Conservation (phyloP, 2,797 vertebrate species). For the Heterohyrax brucei region DNA sequence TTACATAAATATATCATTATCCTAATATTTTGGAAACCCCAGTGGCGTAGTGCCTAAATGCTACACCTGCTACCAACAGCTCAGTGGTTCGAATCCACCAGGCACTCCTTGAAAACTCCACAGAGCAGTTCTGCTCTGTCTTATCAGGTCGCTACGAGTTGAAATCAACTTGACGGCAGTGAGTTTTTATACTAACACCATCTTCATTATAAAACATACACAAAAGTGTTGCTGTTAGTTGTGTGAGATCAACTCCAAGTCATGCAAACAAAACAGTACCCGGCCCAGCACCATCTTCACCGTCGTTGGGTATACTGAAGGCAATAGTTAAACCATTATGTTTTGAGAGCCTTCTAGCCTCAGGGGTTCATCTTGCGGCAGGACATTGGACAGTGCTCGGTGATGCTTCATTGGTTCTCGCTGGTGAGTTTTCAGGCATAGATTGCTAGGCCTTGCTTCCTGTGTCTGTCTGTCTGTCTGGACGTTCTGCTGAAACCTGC, state of each 20-base stretch:
- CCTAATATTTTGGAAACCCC: background rate
- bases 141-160: too few species aligned
- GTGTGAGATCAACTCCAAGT: background rate
- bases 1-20: background rate
- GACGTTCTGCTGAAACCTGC: background rate
- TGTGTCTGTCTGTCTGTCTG: background rate
- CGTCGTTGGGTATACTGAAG: background rate
- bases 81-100: too few species aligned
- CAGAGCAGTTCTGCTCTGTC: too few species aligned
- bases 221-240: background rate
- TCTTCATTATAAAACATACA: constrained; percentile 56
- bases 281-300: too few species aligned
- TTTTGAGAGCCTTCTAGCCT: background rate
- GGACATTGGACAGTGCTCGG: background rate
- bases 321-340: background rate
- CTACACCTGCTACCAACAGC: too few species aligned
- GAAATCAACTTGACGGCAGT: too few species aligned
- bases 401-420: background rate
- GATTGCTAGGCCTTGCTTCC: background rate
- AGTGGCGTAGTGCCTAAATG: too few species aligned
- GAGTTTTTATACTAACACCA: background rate
- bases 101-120: too few species aligned
- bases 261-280: background rate
- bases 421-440: background rate
- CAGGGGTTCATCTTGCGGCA: background rate